These are phyloP conservation scores for Eupithecia subumbrata DNA, from an alignment of 2,888 invertebrate species.

Conservation along the genomic window DNA sequence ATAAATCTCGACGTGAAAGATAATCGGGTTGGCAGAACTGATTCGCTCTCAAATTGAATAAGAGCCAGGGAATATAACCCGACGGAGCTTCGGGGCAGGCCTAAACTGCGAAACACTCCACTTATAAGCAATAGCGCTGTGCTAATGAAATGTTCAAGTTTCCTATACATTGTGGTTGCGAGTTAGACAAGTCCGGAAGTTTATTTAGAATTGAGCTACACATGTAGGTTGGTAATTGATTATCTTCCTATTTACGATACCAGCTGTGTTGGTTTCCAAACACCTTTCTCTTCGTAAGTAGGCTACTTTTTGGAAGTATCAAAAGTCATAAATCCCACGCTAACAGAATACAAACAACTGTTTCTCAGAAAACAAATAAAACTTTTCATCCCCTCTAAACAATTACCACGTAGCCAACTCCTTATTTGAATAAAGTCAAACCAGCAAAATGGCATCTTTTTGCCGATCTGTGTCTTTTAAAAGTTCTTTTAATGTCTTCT, in stretches of 20 bases:
- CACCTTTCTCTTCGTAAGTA: not conserved
- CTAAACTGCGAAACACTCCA: slow-evolving; percentile 67
- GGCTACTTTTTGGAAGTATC: not conserved
- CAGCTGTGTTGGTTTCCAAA: not conserved
- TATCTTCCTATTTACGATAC: slow-evolving; percentile 9
- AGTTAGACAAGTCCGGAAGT: slow-evolving; percentile 35
- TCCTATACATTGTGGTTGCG: slow-evolving; percentile 48
- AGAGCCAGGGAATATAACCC: slow-evolving; percentile 68
- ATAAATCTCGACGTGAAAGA: slow-evolving; percentile 79
- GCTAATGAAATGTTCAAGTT: slow-evolving; percentile 61
- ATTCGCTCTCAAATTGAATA: slow-evolving; percentile 82
- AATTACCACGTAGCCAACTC: slow-evolving; percentile 38
- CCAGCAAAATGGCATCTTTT: slow-evolving; percentile 43
- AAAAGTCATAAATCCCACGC: slow-evolving; percentile 16
- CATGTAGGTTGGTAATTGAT: slow-evolving; percentile 30
- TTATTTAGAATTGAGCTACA: slow-evolving; percentile 34
- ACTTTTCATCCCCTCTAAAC: slow-evolving; percentile 33
- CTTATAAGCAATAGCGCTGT: slow-evolving; percentile 61
- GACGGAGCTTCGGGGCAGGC: slow-evolving; percentile 53
- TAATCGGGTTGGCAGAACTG: slow-evolving; percentile 81
- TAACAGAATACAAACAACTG: slow-evolving; percentile 29
- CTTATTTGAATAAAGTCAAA: slow-evolving; percentile 40
- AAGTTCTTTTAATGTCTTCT: slow-evolving; percentile 61
- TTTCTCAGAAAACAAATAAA: slow-evolving; percentile 32
- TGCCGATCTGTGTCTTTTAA: slow-evolving; percentile 48